A percentile compares a stretch with the other conserved stretches of the same genome.
Evolutionary conservation across 2,113 vertebrate species (phyloP).

Genomic region (Jacana jacana): DNA sequence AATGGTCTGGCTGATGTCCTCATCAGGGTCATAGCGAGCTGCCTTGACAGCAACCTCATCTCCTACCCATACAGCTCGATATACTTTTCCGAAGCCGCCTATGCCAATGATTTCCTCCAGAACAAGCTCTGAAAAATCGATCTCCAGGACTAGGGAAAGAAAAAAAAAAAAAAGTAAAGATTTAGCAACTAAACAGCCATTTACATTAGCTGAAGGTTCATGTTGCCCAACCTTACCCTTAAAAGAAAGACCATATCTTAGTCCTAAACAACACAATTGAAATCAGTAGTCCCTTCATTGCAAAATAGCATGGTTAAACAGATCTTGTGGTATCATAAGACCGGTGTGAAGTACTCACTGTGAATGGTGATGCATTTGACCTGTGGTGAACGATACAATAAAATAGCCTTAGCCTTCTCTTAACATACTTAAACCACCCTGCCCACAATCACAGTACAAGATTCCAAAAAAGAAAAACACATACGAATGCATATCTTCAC

Average conservation of each 20-base stretch:
- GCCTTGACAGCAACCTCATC: conserved; percentile 95
- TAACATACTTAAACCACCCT: neutral
- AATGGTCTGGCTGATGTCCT: conserved; percentile 90
- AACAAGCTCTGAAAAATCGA: conserved; percentile 90
- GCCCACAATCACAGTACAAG: too few relatives aligned
- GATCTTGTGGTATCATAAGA: neutral
- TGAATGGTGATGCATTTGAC: neutral
- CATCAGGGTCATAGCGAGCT: conserved; percentile 92
- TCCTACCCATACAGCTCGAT: conserved; percentile 90
- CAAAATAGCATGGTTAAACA: neutral
- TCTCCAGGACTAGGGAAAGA: conserved; percentile 83
- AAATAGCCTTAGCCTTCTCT: neutral
- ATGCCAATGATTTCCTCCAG: conserved; percentile 97
- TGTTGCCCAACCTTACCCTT: neutral
- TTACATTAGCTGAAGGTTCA: neutral
- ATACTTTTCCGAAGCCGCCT: conserved; percentile 97
- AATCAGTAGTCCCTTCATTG: neutral
- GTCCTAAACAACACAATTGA: neutral
- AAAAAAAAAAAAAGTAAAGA: neutral
- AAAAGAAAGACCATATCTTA: neutral
- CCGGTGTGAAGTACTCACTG: neutral
- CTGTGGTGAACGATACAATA: neutral
- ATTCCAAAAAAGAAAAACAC: neutral
- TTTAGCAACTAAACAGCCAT: neutral
- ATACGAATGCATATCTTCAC: neutral